These are phyloP conservation scores for Petrolisthes cinctipes DNA, from an alignment of 2,888 invertebrate genomes.

Conservation along the genomic window DNA sequence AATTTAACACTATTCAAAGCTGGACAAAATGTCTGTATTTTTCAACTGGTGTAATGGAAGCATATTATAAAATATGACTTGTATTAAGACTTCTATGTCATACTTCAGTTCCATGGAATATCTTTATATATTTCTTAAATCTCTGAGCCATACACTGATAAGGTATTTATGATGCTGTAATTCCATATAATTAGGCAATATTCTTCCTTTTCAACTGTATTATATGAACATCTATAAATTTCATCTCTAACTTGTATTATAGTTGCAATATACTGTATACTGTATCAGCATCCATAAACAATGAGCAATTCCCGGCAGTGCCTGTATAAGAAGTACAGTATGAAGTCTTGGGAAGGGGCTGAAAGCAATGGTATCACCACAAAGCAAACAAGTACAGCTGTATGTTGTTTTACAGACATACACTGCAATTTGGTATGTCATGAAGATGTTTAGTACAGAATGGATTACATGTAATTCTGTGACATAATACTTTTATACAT, in stretches of 20 bases:
- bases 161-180: too few relatives aligned
- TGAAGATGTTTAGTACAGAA: constrained; percentile 8
- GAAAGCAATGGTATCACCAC: constrained; percentile 28
- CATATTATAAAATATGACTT: constrained; percentile 18
- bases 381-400: constrained; percentile 26
- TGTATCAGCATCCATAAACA: too few relatives aligned
- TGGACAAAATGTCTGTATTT: neutral
- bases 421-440: constrained; percentile 9
- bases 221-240: too few relatives aligned
- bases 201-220: too few relatives aligned
- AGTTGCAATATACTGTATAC: too few relatives aligned
- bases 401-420: constrained; percentile 13
- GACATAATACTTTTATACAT: constrained; percentile 34
- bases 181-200: too few relatives aligned
- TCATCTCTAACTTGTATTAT: too few relatives aligned
- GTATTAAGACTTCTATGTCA: constrained; percentile 10
- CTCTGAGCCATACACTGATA: neutral
- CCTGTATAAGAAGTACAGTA: constrained; percentile 23
- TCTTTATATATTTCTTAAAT: neutral
- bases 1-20: neutral
- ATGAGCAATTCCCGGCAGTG: constrained; percentile 37
- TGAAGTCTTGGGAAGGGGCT: constrained; percentile 22
- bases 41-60: constrained; percentile 23
- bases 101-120: neutral
- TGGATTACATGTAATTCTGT: neutral